Conservation (phyloP, 2,797 vertebrate genomes). For the Cyclura pinguis region DNA sequence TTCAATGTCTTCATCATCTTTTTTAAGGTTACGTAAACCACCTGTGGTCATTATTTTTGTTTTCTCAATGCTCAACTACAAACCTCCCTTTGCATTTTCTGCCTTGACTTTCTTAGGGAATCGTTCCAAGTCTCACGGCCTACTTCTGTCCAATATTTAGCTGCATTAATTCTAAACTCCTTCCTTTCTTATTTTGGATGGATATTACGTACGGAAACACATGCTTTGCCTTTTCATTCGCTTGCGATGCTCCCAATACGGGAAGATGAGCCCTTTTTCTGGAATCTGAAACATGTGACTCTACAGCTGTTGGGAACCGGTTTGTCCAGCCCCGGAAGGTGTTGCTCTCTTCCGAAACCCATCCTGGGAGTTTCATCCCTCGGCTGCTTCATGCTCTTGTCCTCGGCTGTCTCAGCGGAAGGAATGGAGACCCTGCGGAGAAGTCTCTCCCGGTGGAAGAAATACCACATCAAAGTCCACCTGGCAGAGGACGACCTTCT, state of each 20-base stretch:
- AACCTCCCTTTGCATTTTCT: no score
- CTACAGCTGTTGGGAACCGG: conserved; percentile 65
- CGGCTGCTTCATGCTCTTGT: conserved; percentile 53
- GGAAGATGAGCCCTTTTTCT: conserved; percentile 65
- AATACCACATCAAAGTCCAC: conserved; percentile 82
- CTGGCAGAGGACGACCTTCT: conserved; percentile 80
- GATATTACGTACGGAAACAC: no score
- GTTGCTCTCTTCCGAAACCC: conserved; percentile 44
- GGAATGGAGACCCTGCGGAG: conserved; percentile 81
- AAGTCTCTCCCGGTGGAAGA: conserved; percentile 80
- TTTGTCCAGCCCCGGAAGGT: conserved; percentile 62
- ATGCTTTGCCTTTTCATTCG: not conserved
- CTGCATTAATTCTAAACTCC: no score
- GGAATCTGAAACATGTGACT: conserved; percentile 69
- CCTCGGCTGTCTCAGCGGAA: not conserved
- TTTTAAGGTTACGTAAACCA: no score
- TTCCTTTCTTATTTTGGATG: no score
- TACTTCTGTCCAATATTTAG: no score
- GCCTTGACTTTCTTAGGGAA: no score
- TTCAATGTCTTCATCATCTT: no score
- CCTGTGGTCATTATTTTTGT: no score
- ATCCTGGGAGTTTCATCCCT: conserved; percentile 59
- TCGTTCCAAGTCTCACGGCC: no score
- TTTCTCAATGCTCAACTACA: no score
- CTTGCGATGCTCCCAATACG: not conserved